These are phyloP conservation scores for Hyposmocoma kahamanoa DNA, from an alignment of 1,140 invertebrate species.

Conservation along the genomic window DNA sequence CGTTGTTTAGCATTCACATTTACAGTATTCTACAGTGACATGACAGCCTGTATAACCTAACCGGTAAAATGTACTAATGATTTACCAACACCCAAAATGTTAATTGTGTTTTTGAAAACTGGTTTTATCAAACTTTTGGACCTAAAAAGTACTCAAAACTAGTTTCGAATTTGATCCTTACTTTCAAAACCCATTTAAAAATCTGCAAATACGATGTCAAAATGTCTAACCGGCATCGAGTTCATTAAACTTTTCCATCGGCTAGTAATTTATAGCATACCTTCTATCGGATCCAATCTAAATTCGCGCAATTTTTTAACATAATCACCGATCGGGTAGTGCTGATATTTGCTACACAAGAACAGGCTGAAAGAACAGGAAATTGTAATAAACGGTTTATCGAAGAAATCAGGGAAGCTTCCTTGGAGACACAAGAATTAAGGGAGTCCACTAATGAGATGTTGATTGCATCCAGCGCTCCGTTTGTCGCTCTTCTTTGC, in stretches of 20 bases:
- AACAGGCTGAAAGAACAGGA: slow-evolving; percentile 15
- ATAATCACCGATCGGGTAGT: slow-evolving; percentile 48
- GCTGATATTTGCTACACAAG: slow-evolving; percentile 40
- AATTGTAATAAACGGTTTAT: slow-evolving; percentile 54
- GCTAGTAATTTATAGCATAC: slow-evolving; percentile 17
- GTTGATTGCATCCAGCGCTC: slow-evolving; percentile 54
- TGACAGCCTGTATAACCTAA: no score
- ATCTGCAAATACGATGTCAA: not conserved
- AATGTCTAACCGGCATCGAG: slow-evolving; percentile 11
- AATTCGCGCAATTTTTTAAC: slow-evolving; percentile 41
- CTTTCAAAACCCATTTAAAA: not conserved
- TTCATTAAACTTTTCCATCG: slow-evolving; percentile 48
- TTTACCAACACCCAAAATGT: no score
- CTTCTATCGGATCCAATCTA: slow-evolving; percentile 31
- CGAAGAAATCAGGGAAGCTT: slow-evolving; percentile 40
- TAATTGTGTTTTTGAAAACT: no score
- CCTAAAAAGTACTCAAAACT: no score
- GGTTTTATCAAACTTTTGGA: no score
- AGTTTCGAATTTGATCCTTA: no score
- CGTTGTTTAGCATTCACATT: no score
- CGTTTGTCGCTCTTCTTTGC: slow-evolving; percentile 40
- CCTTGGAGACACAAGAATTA: slow-evolving; percentile 47
- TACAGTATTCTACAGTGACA: no score
- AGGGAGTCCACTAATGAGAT: slow-evolving; percentile 58
- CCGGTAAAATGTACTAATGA: no score